These are phyloP conservation scores for Calephelis nemesis DNA, from an alignment of 1,140 invertebrate genomes.

Conservation along the genomic window DNA sequence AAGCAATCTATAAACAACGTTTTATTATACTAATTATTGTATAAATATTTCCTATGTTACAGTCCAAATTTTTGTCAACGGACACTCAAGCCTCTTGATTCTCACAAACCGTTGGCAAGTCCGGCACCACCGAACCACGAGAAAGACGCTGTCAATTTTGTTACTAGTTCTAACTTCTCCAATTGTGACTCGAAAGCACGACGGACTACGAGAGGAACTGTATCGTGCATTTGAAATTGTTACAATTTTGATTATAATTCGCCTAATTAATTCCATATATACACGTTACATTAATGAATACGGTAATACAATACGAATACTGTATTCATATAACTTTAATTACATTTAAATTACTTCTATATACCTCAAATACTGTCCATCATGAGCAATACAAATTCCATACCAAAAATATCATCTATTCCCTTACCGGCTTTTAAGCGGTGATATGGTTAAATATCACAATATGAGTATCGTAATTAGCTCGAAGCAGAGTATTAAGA, in stretches of 20 bases:
- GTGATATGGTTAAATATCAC: slow-evolving; percentile 69
- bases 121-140: slow-evolving; percentile 37
- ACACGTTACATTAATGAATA: slow-evolving; percentile 55
- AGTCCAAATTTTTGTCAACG: slow-evolving; percentile 49
- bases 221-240: slow-evolving; percentile 70
- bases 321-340: slow-evolving; percentile 13
- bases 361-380: slow-evolving; percentile 13
- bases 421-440: slow-evolving; percentile 48
- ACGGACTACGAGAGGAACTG: slow-evolving; percentile 75
- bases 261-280: slow-evolving; percentile 51
- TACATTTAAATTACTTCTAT: slow-evolving; percentile 15
- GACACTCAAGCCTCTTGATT: slow-evolving; percentile 48
- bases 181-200: slow-evolving; percentile 66
- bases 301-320: slow-evolving; percentile 34
- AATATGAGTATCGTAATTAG: slow-evolving; percentile 45
- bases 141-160: slow-evolving; percentile 48
- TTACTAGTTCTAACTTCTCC: slow-evolving; percentile 43
- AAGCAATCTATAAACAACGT: slow-evolving; percentile 37
- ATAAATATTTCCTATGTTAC: slow-evolving; percentile 54
- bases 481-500: slow-evolving; percentile 28
- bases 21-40: slow-evolving; percentile 59
- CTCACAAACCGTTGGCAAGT: slow-evolving; percentile 48
- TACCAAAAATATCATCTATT: slow-evolving; percentile 72
- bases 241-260: slow-evolving; percentile 68
- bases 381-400: slow-evolving; percentile 70